phyloP scores from a whole-genome alignment of 2,888 invertebrate genomes.

The Andrena chrysosceles region DNA sequence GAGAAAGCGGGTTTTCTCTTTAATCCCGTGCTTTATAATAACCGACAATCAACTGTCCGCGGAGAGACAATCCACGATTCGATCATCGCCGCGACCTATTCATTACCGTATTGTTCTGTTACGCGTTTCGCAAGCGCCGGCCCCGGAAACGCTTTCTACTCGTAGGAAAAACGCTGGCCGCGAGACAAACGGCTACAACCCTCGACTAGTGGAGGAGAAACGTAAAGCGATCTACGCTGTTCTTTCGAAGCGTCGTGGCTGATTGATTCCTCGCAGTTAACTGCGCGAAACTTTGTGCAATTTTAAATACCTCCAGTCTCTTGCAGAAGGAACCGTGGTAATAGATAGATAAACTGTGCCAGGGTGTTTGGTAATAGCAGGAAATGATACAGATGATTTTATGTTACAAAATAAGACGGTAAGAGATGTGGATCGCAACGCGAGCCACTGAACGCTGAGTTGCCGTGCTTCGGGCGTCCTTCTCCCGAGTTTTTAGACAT shows the following conservation, averaged over 20 bases:
- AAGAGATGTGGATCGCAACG: no score
- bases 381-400: no score
- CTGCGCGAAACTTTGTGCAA: neutral
- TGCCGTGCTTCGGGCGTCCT: no score
- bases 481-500: no score
- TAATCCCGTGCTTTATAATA: neutral
- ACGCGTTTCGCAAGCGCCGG: conserved; percentile 24
- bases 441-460: no score
- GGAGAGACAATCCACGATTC: neutral
- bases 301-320: neutral
- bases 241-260: neutral
- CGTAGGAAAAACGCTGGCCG: conserved; percentile 6
- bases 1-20: conserved; percentile 2
- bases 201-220: neutral
- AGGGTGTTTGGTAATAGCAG: no score
- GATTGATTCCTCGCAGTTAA: neutral
- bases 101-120: conserved; percentile 29
- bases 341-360: no score
- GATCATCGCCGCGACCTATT: neutral
- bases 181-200: neutral
- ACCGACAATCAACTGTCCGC: neutral
- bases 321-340: neutral
- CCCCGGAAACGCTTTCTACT: conserved; percentile 54
- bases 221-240: neutral
- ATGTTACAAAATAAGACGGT: no score